Conservation (phyloP, 2,888 invertebrate species). For the Boloria selene region DNA sequence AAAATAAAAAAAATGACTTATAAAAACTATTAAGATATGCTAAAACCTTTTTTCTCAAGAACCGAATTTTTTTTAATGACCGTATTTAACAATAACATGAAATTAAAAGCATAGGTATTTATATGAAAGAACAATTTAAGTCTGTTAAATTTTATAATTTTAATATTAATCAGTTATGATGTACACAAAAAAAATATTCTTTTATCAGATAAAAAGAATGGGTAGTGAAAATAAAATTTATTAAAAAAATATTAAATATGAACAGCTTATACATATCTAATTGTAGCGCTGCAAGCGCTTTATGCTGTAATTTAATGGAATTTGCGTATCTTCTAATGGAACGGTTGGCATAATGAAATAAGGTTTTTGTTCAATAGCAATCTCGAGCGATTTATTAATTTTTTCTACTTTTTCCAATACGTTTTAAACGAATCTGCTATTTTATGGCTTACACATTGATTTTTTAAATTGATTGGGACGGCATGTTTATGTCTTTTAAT, state of each 20-base stretch:
- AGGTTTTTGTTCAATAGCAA: constrained; percentile 69
- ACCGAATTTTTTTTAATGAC: too few relatives aligned
- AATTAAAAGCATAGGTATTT: too few relatives aligned
- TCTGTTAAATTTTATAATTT: too few relatives aligned
- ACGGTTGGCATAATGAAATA: constrained; percentile 75
- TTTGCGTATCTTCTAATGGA: constrained; percentile 79
- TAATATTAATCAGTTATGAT: too few relatives aligned
- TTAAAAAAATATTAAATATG: background rate
- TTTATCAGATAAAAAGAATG: too few relatives aligned
- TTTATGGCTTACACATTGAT: constrained; percentile 34
- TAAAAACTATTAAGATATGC: too few relatives aligned
- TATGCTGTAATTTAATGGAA: constrained; percentile 69
- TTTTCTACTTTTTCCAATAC: constrained; percentile 69
- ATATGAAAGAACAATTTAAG: too few relatives aligned
- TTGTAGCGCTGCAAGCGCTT: constrained; percentile 51
- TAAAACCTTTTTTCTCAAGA: too few relatives aligned
- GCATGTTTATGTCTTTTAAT: background rate
- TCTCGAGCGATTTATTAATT: constrained; percentile 68
- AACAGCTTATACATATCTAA: background rate
- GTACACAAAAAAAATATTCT: too few relatives aligned
- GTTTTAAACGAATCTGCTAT: constrained; percentile 41
- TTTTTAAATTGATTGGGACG: constrained; percentile 1
- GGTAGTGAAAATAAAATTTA: too few relatives aligned
- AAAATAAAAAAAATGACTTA: too few relatives aligned
- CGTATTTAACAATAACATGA: too few relatives aligned